Conservation (phyloP, 2,888 invertebrate species). For the Trypoxylon attenuatum region DNA sequence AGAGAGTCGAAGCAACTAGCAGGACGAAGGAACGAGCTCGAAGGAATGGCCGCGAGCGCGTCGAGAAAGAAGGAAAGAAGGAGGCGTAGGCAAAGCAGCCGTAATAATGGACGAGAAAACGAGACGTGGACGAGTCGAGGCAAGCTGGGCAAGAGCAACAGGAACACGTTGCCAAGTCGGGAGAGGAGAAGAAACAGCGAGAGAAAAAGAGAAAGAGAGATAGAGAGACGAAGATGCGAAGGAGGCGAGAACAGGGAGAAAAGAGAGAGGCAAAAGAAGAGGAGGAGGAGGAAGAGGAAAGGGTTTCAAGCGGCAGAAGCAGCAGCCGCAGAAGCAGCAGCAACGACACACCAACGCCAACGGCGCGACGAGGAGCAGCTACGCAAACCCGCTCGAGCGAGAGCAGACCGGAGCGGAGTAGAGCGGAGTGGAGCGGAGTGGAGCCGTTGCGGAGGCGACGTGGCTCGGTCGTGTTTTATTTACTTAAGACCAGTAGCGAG, state of each 20-base stretch:
- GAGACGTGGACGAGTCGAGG: slow-evolving; percentile 51
- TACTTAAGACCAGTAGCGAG: slow-evolving; percentile 74
- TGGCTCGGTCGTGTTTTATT: slow-evolving; percentile 72
- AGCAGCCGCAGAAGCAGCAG: slow-evolving; percentile 17
- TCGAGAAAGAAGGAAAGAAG: slow-evolving; percentile 23
- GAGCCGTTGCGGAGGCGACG: slow-evolving; percentile 62
- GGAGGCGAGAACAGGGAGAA: neutral
- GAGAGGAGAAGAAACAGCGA: slow-evolving; percentile 7
- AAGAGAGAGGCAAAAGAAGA: slow-evolving; percentile 12
- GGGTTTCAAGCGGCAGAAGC: slow-evolving; percentile 28
- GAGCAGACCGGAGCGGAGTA: slow-evolving; percentile 31
- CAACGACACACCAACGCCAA: too few relatives aligned
- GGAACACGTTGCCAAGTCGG: slow-evolving; percentile 13
- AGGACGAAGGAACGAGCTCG: slow-evolving; percentile 10
- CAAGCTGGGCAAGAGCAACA: slow-evolving; percentile 24
- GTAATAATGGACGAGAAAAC: slow-evolving; percentile 66
- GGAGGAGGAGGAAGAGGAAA: slow-evolving; percentile 14
- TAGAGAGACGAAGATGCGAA: slow-evolving; percentile 10
- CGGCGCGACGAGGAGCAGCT: slow-evolving; percentile 30
- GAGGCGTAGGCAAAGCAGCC: slow-evolving; percentile 62
- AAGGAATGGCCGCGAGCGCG: slow-evolving; percentile 14
- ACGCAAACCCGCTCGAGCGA: slow-evolving; percentile 37
- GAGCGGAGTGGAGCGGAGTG: slow-evolving; percentile 37
- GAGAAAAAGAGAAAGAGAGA: slow-evolving; percentile 16
- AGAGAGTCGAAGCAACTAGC: neutral